These are phyloP conservation scores for Rhopalosiphum nymphaeae DNA, from an alignment of 2,888 invertebrate genomes.

Conservation along the genomic window DNA sequence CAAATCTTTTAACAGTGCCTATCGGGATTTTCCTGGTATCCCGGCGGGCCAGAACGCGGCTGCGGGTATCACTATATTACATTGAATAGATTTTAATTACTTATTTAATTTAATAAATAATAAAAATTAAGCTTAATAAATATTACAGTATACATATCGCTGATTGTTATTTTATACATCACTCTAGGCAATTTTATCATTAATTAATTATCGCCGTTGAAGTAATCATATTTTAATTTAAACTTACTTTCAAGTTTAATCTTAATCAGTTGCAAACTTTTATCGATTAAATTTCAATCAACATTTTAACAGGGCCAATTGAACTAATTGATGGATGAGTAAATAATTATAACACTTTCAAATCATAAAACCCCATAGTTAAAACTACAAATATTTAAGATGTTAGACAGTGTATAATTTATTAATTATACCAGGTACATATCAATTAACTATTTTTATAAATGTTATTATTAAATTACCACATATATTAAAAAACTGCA, in stretches of 20 bases:
- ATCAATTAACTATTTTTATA: background rate
- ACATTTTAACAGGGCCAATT: background rate
- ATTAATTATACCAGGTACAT: background rate
- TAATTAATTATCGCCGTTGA: background rate
- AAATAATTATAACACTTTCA: background rate
- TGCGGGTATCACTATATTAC: background rate
- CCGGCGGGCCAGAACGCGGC: too few species aligned
- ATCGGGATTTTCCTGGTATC: too few species aligned
- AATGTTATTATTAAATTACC: background rate
- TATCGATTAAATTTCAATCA: background rate
- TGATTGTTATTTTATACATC: background rate
- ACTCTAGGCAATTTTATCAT: background rate
- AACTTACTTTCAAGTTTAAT: background rate
- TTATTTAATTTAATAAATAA: background rate
- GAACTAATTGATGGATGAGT: background rate
- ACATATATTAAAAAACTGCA: background rate
- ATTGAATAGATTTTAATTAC: background rate
- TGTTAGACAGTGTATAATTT: background rate
- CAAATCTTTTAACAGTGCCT: too few species aligned
- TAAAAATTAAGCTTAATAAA: background rate
- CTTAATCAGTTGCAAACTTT: background rate
- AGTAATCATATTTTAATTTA: slow-evolving; percentile 9
- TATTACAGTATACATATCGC: background rate
- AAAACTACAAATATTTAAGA: background rate
- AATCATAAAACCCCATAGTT: background rate